phyloP scores from a whole-genome alignment of 2,797 vertebrate genomes.

The Xiphophorus birchmanni region DNA sequence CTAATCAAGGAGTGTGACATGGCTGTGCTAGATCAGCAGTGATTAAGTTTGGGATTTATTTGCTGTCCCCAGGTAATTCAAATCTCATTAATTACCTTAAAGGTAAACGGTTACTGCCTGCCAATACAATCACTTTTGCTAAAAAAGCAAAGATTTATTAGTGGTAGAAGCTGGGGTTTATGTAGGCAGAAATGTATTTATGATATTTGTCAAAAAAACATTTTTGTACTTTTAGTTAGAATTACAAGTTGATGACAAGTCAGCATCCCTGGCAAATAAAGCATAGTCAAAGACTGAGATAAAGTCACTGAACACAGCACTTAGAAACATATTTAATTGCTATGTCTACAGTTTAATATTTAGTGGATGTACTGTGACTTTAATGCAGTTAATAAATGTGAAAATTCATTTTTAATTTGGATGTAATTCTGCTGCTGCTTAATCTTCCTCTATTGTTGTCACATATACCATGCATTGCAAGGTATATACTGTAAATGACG shows the following conservation, averaged over 20 bases:
- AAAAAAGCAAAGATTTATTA: conserved; percentile 12
- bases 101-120: conserved; percentile 33
- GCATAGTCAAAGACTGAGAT: not conserved
- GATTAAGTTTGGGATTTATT: conserved; percentile 21
- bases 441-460: not conserved
- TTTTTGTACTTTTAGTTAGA: not conserved
- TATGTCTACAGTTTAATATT: not conserved
- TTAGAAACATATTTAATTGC: not conserved
- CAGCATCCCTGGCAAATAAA: not conserved
- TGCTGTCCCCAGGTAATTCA: conserved; percentile 9
- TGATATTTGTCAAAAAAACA: not conserved
- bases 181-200: not conserved
- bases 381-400: not conserved
- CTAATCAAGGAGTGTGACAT: conserved; percentile 6
- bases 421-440: not conserved
- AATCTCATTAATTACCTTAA: conserved; percentile 42
- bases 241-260: not conserved
- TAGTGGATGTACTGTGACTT: not conserved
- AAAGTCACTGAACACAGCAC: not conserved
- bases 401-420: not conserved
- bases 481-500: too few relatives aligned
- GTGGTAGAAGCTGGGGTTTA: not conserved
- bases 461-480: not conserved
- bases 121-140: conserved; percentile 7
- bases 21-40: conserved; percentile 20